Evolutionary conservation across 2,888 invertebrate genomes (phyloP).

Genomic region (Cancer borealis): DNA sequence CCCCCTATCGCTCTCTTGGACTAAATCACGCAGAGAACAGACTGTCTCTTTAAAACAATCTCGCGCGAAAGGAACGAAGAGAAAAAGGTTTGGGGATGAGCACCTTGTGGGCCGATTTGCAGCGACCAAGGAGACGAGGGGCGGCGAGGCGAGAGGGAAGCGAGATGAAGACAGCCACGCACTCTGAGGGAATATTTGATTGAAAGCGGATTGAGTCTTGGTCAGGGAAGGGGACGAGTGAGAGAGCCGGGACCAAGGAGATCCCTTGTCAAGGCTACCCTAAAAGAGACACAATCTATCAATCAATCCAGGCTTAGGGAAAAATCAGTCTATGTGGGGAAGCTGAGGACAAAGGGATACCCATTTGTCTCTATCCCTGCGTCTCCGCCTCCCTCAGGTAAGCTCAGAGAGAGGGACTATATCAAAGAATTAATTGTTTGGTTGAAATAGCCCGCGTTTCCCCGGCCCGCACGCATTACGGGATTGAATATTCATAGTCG

Average conservation of each 20-base stretch:
- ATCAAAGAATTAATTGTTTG: constrained; percentile 29
- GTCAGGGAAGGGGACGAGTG: not conserved
- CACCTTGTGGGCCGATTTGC: not conserved
- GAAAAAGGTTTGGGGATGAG: not conserved
- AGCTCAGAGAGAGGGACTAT: not conserved
- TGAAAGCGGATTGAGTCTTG: constrained; percentile 28
- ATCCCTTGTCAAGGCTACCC: not conserved
- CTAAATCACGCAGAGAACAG: not conserved
- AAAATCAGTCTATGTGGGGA: not conserved
- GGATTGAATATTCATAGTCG: constrained; percentile 34
- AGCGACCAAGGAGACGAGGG: not conserved
- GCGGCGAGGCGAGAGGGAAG: not conserved
- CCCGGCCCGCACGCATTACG: constrained; percentile 12
- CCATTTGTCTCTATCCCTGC: not conserved
- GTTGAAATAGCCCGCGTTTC: not conserved
- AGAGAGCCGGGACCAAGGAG: not conserved
- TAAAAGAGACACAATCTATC: constrained; percentile 22
- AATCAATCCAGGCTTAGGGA: not conserved
- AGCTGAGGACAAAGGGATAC: not conserved
- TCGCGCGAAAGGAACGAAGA: not conserved
- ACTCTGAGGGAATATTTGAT: constrained; percentile 38
- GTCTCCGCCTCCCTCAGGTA: not conserved
- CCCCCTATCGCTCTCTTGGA: not conserved
- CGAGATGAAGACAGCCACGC: constrained; percentile 20
- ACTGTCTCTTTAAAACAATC: constrained; percentile 6